phyloP scores from a whole-genome alignment of 2,113 vertebrate genomes.

The Psilopsiagon aymara region DNA sequence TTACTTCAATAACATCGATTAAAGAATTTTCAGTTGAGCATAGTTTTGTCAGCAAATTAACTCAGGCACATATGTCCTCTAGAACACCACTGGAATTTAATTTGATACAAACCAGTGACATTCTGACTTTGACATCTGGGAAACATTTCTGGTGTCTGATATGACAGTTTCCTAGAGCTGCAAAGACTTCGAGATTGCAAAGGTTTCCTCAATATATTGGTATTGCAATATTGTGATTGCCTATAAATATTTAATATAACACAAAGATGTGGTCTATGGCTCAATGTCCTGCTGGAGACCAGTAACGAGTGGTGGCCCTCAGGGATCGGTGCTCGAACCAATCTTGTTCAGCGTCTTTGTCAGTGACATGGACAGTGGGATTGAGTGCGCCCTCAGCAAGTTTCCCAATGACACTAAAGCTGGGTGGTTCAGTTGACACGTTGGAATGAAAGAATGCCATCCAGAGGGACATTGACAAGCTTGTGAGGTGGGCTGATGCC shows the following conservation, averaged over 20 bases:
- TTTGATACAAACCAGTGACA: background rate
- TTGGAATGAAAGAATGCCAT: too few relatives aligned
- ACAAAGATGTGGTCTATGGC: background rate
- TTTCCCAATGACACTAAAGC: too few relatives aligned
- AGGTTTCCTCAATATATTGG: background rate
- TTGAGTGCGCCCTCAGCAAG: too few relatives aligned
- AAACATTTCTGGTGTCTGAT: background rate
- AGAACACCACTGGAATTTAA: background rate
- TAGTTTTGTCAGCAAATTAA: background rate
- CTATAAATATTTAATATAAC: background rate
- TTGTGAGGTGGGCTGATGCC: too few relatives aligned
- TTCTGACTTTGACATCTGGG: background rate
- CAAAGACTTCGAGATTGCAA: background rate
- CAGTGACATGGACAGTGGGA: too few relatives aligned
- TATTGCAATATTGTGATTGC: background rate
- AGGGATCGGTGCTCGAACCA: too few relatives aligned
- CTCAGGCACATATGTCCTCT: background rate
- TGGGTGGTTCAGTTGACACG: too few relatives aligned
- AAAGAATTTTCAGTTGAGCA: background rate
- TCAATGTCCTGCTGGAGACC: too few relatives aligned
- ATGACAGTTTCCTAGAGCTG: background rate
- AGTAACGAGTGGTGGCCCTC: too few relatives aligned
- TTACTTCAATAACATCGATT: background rate
- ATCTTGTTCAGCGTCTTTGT: too few relatives aligned
- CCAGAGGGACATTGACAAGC: too few relatives aligned